phyloP scores from a whole-genome alignment of 2,797 vertebrate species.

The Lepilemur ruficaudatus region DNA sequence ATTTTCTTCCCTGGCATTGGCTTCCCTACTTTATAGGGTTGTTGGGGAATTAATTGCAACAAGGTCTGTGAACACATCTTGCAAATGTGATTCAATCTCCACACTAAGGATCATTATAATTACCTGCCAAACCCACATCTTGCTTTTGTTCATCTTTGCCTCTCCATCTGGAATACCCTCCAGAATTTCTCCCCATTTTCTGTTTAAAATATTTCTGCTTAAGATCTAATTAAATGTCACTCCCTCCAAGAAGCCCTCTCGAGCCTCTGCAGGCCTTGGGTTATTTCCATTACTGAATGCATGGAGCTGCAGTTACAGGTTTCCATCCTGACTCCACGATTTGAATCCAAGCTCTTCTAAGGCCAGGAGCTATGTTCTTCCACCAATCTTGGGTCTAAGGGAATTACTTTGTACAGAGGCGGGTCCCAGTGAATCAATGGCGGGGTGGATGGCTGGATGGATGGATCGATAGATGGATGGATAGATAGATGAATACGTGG shows the following conservation, averaged over 20 bases:
- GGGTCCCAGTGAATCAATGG: neutral
- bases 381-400: neutral
- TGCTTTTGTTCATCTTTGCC: neutral
- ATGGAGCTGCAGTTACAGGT: neutral
- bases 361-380: neutral
- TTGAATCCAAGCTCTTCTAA: neutral
- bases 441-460: neutral
- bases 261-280: neutral
- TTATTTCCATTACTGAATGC: neutral
- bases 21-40: neutral
- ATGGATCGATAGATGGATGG: neutral
- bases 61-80: neutral
- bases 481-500: neutral
- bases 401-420: neutral
- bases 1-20: neutral
- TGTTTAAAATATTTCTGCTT: neutral
- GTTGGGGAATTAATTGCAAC: neutral
- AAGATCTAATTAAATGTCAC: neutral
- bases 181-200: neutral
- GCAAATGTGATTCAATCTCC: neutral
- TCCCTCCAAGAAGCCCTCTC: neutral
- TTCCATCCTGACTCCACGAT: neutral
- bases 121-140: neutral
- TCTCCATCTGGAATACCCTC: neutral
- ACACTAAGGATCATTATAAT: accelerated